A percentile compares a stretch with the other conserved stretches of the same genome.
Conservation (phyloP, 1,140 invertebrate species). For the Lepidotrigona ventralis region DNA sequence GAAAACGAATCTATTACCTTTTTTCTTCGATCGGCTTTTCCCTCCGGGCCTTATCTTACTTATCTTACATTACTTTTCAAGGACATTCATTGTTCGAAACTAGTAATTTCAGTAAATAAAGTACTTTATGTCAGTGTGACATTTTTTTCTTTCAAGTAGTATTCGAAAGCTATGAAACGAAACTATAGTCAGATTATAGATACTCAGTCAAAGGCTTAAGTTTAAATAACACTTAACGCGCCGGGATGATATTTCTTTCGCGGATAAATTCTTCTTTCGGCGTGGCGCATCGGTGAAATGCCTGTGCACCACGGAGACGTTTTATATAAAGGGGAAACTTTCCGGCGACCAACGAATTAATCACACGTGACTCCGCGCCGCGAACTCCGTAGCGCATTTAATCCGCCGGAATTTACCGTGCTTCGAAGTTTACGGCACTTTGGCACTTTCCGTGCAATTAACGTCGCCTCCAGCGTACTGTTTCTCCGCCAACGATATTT, state of each 20-base stretch:
- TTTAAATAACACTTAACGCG: conserved; percentile 23
- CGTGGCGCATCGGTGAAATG: neutral
- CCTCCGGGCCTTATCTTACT: too few relatives aligned
- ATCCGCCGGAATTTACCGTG: conserved; percentile 41
- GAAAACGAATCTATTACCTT: too few relatives aligned
- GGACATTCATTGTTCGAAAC: too few relatives aligned
- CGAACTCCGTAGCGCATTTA: conserved; percentile 33
- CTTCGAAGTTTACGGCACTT: conserved; percentile 43
- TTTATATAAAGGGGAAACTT: conserved; percentile 35
- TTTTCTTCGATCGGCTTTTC: too few relatives aligned
- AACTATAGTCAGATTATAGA: too few relatives aligned
- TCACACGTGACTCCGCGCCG: conserved; percentile 46
- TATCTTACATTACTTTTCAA: too few relatives aligned
- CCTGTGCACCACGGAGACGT: neutral
- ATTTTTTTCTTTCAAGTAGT: too few relatives aligned
- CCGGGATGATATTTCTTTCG: neutral
- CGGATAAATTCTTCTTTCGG: neutral
- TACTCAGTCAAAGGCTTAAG: neutral
- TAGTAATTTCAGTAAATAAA: too few relatives aligned
- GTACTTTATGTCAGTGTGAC: too few relatives aligned
- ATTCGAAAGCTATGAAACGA: too few relatives aligned
- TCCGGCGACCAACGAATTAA: conserved; percentile 32
- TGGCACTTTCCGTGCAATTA: conserved; percentile 40
- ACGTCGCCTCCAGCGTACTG: neutral
- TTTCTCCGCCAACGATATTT: neutral